Conservation (phyloP, 2,113 vertebrate species). For the Steatornis caripensis region DNA sequence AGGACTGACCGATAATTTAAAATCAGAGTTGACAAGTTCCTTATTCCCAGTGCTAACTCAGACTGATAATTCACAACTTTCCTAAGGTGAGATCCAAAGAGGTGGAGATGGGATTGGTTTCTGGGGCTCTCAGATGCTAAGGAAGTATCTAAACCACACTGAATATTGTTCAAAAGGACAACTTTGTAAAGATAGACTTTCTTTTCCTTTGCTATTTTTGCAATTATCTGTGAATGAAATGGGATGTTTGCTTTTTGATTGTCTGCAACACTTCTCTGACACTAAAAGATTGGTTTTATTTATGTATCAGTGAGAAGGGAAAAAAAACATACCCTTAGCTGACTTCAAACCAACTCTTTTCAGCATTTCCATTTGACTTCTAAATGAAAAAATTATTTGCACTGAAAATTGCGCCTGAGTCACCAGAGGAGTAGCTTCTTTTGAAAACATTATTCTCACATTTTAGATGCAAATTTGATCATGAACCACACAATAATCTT, state of each 20-base stretch:
- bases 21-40: background rate
- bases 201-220: background rate
- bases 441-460: background rate
- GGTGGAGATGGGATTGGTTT: background rate
- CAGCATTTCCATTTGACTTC: background rate
- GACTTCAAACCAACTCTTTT: background rate
- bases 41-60: background rate
- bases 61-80: background rate
- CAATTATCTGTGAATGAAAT: background rate
- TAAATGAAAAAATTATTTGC: background rate
- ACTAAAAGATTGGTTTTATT: background rate
- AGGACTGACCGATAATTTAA: background rate
- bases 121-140: background rate
- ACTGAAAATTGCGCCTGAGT: background rate
- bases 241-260: background rate
- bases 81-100: background rate
- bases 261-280: background rate
- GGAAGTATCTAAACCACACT: background rate
- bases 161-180: background rate
- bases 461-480: background rate
- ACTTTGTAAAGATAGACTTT: background rate
- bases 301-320: background rate
- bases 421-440: background rate
- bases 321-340: background rate
- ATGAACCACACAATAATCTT: background rate